A percentile compares a stretch with the other conserved stretches of the same genome.
These are phyloP conservation scores for Erpornis zantholeuca DNA, from an alignment of 2,113 vertebrate genomes.

Conservation along the genomic window DNA sequence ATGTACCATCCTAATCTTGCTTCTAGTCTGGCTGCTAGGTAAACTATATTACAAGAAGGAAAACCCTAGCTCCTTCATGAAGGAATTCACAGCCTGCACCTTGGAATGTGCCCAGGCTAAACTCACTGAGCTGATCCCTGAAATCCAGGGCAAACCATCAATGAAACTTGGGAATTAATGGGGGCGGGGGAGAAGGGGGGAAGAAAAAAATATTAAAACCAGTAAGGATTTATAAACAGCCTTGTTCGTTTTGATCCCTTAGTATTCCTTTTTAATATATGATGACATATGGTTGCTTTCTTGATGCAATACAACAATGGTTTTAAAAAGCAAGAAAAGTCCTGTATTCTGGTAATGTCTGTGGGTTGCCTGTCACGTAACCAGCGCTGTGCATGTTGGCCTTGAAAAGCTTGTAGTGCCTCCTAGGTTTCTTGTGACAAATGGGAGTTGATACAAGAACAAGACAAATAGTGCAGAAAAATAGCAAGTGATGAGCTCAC, in stretches of 20 bases:
- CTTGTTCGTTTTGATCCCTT: not conserved
- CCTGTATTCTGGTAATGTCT: not conserved
- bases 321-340: not conserved
- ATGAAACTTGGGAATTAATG: not conserved
- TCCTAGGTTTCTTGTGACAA: conserved; percentile 14
- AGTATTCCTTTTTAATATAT: not conserved
- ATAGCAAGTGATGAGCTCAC: conserved; percentile 5
- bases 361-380: accelerated
- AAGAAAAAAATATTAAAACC: not conserved
- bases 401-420: not conserved
- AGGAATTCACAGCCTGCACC: not conserved
- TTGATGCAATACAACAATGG: not conserved
- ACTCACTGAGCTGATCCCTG: not conserved
- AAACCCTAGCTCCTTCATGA: not conserved
- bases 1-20: not conserved
- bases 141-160: not conserved
- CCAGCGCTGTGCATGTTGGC: not conserved
- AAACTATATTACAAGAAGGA: not conserved
- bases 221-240: not conserved
- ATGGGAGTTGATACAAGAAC: conserved; percentile 15
- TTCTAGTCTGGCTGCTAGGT: not conserved
- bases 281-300: not conserved
- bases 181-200: accelerated
- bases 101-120: not conserved
- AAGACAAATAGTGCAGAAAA: conserved; percentile 41